Base-by-base conservation (phyloP, 2,797 vertebrate species). In the Kryptopterus vitreolus region DNA sequence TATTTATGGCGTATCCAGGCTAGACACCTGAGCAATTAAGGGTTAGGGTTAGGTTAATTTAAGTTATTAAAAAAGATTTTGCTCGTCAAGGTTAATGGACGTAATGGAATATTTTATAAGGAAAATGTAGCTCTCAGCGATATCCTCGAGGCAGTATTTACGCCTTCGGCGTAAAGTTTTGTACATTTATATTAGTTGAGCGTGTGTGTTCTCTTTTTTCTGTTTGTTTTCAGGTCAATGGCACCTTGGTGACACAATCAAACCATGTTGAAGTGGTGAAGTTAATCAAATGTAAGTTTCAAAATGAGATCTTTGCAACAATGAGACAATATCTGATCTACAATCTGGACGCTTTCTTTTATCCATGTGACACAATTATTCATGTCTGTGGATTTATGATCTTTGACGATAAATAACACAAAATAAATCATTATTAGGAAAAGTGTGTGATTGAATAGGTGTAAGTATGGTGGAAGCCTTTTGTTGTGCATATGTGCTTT, bases 221-320 rank as follows among this genome's bases (percentile, higher is more conserved):
- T 2, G 3, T 38, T 38, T 38, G 2, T 38, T 38, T 38, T 38
- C 8, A 99, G 97, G 97, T 98, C 86, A 99, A 99, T 69, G 97
- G 97, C 84, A 98, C 96, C 70, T 91, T 98, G 76, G 97, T 98
- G 50, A 99, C 96, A 46, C 96, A 96, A 87, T 99, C 97, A 63
- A 99, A 99, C 89, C 97, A 98, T 91, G 91, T 96, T 66, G 96
- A 99, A 90, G 97, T 99, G 84, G 97, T 99, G 66, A 96, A 98
- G 89, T 91, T 99, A 87, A 98, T 99, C 77, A 98, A 95, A 94
- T 98, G 97, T 99, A 89, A 95, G 97, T 96, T 83, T 33, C 6
- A 65, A 55, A 4, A 0, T 53, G 26, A 35, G 24, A 43, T 43
- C 43, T 12, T 57, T n/a, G n/a, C n/a, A n/a, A n/a, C n/a, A n/a